Evolutionary conservation across 2,113 vertebrate species (phyloP).

Genomic region (Lamprotornis superbus): DNA sequence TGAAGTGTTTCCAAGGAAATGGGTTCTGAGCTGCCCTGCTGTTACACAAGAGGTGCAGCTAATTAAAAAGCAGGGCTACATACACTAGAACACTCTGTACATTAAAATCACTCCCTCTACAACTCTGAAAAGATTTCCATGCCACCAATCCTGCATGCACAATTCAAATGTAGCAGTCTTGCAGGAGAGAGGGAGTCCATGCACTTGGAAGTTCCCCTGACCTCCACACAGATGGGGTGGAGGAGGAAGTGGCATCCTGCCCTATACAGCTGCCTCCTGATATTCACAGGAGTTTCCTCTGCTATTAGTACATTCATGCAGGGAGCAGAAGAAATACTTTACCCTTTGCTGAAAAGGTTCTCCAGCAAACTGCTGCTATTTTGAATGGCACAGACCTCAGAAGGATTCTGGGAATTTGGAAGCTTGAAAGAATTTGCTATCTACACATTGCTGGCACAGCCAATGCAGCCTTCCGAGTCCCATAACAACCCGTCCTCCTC

Average conservation of each 20-base stretch:
- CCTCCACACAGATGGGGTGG: not conserved
- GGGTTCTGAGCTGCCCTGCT: not conserved
- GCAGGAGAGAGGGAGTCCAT: not conserved
- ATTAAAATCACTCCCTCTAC: slow-evolving; percentile 39
- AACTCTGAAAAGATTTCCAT: not conserved
- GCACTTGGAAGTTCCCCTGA: not conserved
- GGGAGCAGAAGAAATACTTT: not conserved
- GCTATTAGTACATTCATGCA: not conserved
- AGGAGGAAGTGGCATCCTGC: not conserved
- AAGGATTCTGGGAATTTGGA: not conserved
- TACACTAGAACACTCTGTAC: not conserved
- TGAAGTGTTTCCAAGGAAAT: not conserved
- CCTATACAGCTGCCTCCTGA: not conserved
- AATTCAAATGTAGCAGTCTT: not conserved
- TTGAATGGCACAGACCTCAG: not conserved
- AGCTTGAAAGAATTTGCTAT: slow-evolving; percentile 10
- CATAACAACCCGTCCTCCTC: slow-evolving; percentile 42
- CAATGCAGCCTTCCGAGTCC: not conserved
- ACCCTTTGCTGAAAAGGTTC: not conserved
- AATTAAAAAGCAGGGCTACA: not conserved
- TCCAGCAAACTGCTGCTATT: slow-evolving; percentile 1
- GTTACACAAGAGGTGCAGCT: not conserved
- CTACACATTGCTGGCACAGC: slow-evolving; percentile 9
- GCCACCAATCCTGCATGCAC: not conserved
- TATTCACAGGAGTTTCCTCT: not conserved